A percentile compares a stretch with the other conserved stretches of the same genome.
phyloP scores from a whole-genome alignment of 2,113 vertebrate genomes.

The Tragelaphus scriptus region DNA sequence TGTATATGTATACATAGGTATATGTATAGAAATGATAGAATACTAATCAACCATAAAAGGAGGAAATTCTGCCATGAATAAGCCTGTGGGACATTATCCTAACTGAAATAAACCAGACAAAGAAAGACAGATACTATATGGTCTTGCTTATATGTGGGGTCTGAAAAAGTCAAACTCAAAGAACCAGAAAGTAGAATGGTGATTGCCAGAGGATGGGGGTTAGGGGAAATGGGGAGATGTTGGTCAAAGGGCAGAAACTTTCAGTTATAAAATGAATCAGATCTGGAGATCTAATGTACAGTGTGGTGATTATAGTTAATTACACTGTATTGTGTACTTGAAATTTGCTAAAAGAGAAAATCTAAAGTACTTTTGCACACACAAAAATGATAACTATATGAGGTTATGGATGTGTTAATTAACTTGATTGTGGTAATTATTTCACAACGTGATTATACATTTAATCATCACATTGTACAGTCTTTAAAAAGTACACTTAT shows the following conservation, averaged over 20 bases:
- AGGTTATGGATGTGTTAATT: neutral
- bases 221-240: neutral
- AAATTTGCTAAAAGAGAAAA: neutral
- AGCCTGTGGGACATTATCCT: neutral
- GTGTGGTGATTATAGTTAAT: neutral
- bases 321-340: neutral
- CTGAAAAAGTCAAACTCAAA: neutral
- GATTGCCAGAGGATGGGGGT: neutral
- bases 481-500: neutral
- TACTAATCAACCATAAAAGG: neutral
- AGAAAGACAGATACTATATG: neutral
- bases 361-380: neutral
- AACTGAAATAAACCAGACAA: neutral
- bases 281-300: neutral
- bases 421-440: neutral
- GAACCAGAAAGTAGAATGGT: neutral
- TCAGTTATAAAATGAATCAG: neutral
- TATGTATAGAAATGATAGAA: neutral
- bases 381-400: neutral
- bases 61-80: neutral
- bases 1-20: too few species aligned
- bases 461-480: neutral
- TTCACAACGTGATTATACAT: neutral
- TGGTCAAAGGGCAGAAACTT: neutral
- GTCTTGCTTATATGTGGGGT: neutral